Base-by-base conservation (phyloP, 2,113 vertebrate species). In the Larimichthys polyactis region DNA sequence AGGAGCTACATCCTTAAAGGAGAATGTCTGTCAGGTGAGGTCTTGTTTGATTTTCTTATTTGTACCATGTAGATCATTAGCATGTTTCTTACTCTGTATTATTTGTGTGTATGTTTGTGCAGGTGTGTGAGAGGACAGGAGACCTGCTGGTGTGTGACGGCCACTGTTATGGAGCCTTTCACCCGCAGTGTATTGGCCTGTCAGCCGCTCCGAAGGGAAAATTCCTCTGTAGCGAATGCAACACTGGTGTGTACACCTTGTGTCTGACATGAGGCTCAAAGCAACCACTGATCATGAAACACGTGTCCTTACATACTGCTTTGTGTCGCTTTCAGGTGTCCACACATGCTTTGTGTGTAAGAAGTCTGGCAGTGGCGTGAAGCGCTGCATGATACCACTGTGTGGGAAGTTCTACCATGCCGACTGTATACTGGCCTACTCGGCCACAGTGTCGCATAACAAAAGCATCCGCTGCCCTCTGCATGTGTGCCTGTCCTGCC, bases 361-460 rank as follows among this genome's bases (percentile, higher is more conserved):
- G 92, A 95, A 94, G 90, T 95, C 96, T 0, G 97, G 96, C 46
- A 89, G 96, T 57, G 96, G 96, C 40, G 97, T 98, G 22, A 98
- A 97, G 91, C 96, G 98, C 82, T 99, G 98, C 92, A 95, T 98
- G 83, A 95, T 99, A 64, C 96, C 98, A 1, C 92, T 99, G 68
- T 99, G 98, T 81, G 98, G 98, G 79, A 99, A 99, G 90, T 99
- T 98, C 84, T 99, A 99, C 90, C 98, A 99, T 54, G 94, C 95
- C 29, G 95, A 96, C 0, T 99, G 98, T 74, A 95, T 98, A 32
- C 81, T 96, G 79, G 96, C 96, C 63, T 96, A 96, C 32, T 95
- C 96, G 0, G 96, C 97, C 71, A 97, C 97, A 0, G 95, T 96
- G 80, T 87, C 94, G 19, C 97, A 98, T 87, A 97, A 96, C 93